phyloP scores from a whole-genome alignment of 2,113 vertebrate genomes.

The Artemisiospiza belli region DNA sequence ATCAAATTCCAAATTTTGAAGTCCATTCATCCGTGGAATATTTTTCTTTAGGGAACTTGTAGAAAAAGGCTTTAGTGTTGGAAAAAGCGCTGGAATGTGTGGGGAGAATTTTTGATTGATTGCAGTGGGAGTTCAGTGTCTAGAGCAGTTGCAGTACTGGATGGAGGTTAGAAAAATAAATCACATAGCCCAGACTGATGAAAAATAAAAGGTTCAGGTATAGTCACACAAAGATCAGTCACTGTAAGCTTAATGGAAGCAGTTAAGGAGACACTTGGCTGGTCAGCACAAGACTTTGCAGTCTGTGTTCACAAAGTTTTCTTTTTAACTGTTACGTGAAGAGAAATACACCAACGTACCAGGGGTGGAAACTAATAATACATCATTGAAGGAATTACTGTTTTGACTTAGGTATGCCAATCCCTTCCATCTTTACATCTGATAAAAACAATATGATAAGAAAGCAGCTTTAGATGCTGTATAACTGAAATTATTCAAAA shows the following conservation, averaged over 20 bases:
- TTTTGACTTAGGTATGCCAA: not conserved
- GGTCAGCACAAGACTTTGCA: not conserved
- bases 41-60: not conserved
- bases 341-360: not conserved
- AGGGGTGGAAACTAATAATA: not conserved
- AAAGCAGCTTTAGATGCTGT: not conserved
- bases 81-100: not conserved
- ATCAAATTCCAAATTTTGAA: not conserved
- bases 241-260: not conserved
- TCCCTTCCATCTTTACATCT: not conserved
- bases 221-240: not conserved
- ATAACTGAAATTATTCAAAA: not conserved
- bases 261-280: not conserved
- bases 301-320: not conserved
- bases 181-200: not conserved
- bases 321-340: not conserved
- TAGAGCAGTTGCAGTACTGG: not conserved
- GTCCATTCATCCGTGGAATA: not conserved
- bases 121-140: not conserved
- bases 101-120: constrained; percentile 27
- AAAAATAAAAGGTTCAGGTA: not conserved
- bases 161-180: constrained; percentile 32
- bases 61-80: not conserved
- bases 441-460: not conserved
- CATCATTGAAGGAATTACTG: not conserved